A percentile compares a stretch with the other conserved stretches of the same genome.
These are phyloP conservation scores for Oxyruncus cristatus DNA, from an alignment of 2,113 vertebrate species.

Conservation along the genomic window DNA sequence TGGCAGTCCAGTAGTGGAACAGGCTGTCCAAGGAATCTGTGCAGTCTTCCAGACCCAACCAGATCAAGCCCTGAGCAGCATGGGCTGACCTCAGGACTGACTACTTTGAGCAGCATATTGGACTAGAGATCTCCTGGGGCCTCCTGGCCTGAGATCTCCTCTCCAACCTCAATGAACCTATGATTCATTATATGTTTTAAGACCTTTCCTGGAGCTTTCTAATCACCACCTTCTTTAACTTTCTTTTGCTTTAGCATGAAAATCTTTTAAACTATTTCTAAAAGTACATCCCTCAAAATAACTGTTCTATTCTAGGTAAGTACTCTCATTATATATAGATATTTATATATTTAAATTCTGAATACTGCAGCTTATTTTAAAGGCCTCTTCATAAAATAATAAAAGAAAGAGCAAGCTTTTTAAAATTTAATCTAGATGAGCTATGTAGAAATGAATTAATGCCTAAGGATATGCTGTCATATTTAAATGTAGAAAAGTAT, in stretches of 20 bases:
- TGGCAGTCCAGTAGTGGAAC: background rate
- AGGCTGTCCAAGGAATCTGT: background rate
- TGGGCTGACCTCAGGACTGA: background rate
- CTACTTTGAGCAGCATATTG: background rate
- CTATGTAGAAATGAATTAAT: background rate
- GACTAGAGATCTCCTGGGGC: background rate
- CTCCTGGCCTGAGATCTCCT: no score
- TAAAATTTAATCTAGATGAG: background rate
- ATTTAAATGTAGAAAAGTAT: slow-evolving; percentile 1
- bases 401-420: background rate
- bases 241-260: background rate
- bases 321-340: background rate
- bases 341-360: background rate
- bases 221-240: background rate
- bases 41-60: background rate
- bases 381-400: background rate
- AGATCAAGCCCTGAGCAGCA: background rate
- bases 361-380: background rate
- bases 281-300: background rate
- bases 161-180: background rate
- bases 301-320: background rate
- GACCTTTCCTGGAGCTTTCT: background rate
- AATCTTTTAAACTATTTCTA: background rate
- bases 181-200: background rate
- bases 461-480: background rate